These are phyloP conservation scores for Drosophila subobscura DNA, from an alignment of 1,140 invertebrate species.

Conservation along the genomic window DNA sequence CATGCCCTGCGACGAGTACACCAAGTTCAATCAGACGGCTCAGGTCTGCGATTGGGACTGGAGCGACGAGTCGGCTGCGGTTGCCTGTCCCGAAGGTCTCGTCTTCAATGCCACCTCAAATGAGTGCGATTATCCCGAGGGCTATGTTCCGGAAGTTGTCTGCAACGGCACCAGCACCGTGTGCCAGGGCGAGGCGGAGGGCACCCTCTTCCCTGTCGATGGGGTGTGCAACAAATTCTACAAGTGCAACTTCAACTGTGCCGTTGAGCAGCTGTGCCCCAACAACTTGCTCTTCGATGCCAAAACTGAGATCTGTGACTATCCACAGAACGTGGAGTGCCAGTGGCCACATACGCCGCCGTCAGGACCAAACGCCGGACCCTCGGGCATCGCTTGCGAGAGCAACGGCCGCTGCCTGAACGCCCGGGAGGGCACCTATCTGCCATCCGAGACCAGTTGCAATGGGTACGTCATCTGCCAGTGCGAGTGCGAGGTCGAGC, in stretches of 20 bases:
- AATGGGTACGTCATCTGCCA: constrained; percentile 49
- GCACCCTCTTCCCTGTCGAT: constrained; percentile 49
- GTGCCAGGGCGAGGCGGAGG: constrained; percentile 50
- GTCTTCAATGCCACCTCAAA: constrained; percentile 60
- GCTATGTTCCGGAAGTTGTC: constrained; percentile 50
- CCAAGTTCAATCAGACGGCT: constrained; percentile 39
- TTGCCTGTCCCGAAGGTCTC: constrained; percentile 37
- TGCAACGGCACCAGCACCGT: constrained; percentile 42
- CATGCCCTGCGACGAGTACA: constrained; percentile 45
- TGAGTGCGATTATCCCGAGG: constrained; percentile 53
- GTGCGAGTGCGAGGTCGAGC: constrained; percentile 63
- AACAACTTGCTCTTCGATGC: constrained; percentile 56
- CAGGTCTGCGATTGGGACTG: constrained; percentile 44
- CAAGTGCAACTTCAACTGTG: constrained; percentile 66
- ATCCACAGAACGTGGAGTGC: constrained; percentile 48
- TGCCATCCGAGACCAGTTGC: constrained; percentile 47
- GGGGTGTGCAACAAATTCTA: constrained; percentile 66
- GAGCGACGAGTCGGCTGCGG: background rate
- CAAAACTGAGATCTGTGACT: constrained; percentile 12
- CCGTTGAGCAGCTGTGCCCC: constrained; percentile 62
- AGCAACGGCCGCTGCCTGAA: constrained; percentile 53
- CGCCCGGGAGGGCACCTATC: constrained; percentile 26
- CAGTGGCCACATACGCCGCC: constrained; percentile 56
- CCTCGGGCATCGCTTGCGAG: constrained; percentile 62
- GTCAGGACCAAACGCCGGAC: constrained; percentile 55